A percentile compares a stretch with the other conserved stretches of the same genome.
Evolutionary conservation across 2,113 vertebrate species (phyloP).

Genomic region (Paedocypris sp.): DNA sequence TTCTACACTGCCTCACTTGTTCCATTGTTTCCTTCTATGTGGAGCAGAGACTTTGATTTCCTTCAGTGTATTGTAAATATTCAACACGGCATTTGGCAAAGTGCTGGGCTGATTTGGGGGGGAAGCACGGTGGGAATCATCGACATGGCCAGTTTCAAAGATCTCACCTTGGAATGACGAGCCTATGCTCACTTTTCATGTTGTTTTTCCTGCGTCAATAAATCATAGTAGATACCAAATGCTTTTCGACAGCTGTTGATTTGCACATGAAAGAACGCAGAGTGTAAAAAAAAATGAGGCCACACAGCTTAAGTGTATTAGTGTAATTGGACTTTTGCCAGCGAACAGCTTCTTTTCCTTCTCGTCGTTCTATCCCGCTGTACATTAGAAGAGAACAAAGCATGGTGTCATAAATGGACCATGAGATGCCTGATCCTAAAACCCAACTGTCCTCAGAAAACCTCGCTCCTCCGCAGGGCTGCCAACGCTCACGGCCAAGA

Average conservation of each 20-base stretch:
- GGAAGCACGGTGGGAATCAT: neutral
- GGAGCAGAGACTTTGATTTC: neutral
- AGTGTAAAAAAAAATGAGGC: conserved; percentile 10
- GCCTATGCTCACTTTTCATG: neutral
- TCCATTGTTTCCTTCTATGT: neutral
- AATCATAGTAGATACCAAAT: conserved; percentile 15
- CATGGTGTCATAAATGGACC: conserved; percentile 6
- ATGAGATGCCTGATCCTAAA: neutral
- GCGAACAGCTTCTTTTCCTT: neutral
- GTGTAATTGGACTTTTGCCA: conserved; percentile 12
- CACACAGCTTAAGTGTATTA: neutral
- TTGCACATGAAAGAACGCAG: neutral
- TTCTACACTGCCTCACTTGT: neutral
- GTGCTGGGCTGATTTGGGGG: neutral
- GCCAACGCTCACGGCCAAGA: conserved; percentile 11
- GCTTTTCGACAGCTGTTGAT: conserved; percentile 17
- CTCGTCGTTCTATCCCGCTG: conserved; percentile 5
- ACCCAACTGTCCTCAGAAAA: conserved; percentile 2
- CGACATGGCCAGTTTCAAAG: too few relatives aligned
- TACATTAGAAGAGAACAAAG: conserved; percentile 15
- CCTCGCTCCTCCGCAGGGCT: neutral
- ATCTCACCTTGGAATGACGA: too few relatives aligned
- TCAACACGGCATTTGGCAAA: too few relatives aligned
- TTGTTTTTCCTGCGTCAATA: conserved; percentile 14
- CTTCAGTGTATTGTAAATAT: neutral